A percentile compares a stretch with the other conserved stretches of the same genome.
Conservation (phyloP, 1,140 invertebrate species). For the Rhopalosiphum maidis region DNA sequence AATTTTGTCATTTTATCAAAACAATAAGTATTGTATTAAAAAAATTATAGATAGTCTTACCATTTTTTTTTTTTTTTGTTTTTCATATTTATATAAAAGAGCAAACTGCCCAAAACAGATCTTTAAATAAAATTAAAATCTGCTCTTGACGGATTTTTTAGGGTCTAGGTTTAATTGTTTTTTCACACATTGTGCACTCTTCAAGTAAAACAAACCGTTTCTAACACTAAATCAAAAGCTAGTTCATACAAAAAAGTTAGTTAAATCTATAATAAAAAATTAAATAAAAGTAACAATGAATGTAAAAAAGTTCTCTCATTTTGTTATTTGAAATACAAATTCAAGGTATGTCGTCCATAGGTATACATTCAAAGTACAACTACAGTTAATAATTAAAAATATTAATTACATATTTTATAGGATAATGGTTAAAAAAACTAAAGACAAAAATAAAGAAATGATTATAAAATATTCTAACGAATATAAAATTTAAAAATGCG, state of each 20-base stretch:
- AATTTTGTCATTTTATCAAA: neutral
- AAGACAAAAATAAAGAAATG: neutral
- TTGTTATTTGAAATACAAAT: neutral
- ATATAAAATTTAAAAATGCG: too few species aligned
- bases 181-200: slow-evolving; percentile 4
- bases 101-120: neutral
- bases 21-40: neutral
- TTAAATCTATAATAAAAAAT: neutral
- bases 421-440: neutral
- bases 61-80: neutral
- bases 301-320: neutral
- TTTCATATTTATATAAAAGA: neutral
- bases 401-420: too few species aligned
- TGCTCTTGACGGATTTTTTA: neutral
- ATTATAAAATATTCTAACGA: neutral
- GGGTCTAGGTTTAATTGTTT: neutral
- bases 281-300: neutral
- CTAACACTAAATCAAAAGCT: neutral
- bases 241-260: neutral
- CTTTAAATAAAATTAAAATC: neutral
- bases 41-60: neutral
- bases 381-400: too few species aligned
- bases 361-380: too few species aligned
- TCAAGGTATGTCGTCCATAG: neutral
- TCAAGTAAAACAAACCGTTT: neutral